Evolutionary conservation across 2,113 vertebrate species (phyloP).

Genomic region (Salvelinus namaycush): DNA sequence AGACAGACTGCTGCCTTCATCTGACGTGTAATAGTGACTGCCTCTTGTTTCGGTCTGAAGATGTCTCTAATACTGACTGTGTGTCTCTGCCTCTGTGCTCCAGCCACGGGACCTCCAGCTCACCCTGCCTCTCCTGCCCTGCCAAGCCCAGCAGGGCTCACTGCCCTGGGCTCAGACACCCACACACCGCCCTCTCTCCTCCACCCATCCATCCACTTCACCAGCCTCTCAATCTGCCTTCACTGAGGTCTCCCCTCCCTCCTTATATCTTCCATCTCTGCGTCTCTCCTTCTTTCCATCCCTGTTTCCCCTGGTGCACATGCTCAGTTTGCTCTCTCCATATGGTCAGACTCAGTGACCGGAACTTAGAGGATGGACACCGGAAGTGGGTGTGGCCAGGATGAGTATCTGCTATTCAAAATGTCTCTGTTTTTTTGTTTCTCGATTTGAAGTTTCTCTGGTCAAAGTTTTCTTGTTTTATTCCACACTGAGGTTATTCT

Average conservation of each 20-base stretch:
- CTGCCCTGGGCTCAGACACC: slow-evolving; percentile 65
- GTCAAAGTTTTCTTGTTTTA: background rate
- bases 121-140: slow-evolving; percentile 64
- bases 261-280: background rate
- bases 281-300: slow-evolving; percentile 15
- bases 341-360: slow-evolving; percentile 16
- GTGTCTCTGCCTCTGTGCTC: slow-evolving; percentile 72
- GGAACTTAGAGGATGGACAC: slow-evolving; percentile 20
- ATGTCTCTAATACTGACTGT: slow-evolving; percentile 58
- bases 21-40: slow-evolving; percentile 17
- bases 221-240: slow-evolving; percentile 14
- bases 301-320: slow-evolving; percentile 22
- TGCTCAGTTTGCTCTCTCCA: slow-evolving; percentile 1
- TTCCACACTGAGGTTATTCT: background rate
- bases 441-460: slow-evolving; percentile 8
- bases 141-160: slow-evolving; percentile 61
- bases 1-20: slow-evolving; percentile 59
- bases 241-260: slow-evolving; percentile 33
- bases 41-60: slow-evolving; percentile 35
- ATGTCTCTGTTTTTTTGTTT: background rate
- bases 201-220: slow-evolving; percentile 42
- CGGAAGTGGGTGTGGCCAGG: slow-evolving; percentile 29
- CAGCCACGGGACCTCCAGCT: slow-evolving; percentile 64
- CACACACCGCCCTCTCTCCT: slow-evolving; percentile 56
- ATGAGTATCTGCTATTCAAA: slow-evolving; percentile 57